Percentiles rank a stretch among this genome's conserved stretches.
phyloP scores from a whole-genome alignment of 1,140 invertebrate species.

The Uloborus diversus region DNA sequence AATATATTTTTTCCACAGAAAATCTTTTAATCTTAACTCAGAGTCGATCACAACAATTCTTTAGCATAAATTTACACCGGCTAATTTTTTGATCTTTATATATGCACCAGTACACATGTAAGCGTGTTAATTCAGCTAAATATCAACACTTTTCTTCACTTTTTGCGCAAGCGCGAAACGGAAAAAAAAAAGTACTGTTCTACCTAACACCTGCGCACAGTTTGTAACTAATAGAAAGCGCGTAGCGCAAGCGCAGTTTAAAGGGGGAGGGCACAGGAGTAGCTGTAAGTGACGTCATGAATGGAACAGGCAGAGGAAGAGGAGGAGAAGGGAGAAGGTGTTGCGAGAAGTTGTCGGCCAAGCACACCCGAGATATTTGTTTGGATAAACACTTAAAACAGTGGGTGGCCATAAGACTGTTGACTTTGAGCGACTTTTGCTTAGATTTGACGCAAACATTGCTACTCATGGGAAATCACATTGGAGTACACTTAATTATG shows the following conservation, averaged over 20 bases:
- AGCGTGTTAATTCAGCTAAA: constrained; percentile 1
- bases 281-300: constrained; percentile 19
- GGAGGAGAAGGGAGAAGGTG: neutral
- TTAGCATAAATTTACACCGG: no score
- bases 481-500: no score
- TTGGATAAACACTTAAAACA: constrained; percentile 50
- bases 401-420: constrained; percentile 1
- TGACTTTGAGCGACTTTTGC: neutral
- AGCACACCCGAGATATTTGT: constrained; percentile 39
- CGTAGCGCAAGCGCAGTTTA: constrained; percentile 11
- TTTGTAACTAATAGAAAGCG: neutral
- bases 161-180: constrained; percentile 33
- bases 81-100: no score
- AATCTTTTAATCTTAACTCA: no score
- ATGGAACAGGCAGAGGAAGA: neutral
- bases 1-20: no score
- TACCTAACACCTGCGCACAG: constrained; percentile 48
- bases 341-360: constrained; percentile 30
- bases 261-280: neutral
- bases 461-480: neutral
- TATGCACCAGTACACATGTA: no score
- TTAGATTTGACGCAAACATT: constrained; percentile 1
- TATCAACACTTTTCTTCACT: constrained; percentile 35
- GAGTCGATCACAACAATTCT: no score
- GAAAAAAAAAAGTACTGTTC: constrained; percentile 31